phyloP scores from a whole-genome alignment of 2,113 vertebrate genomes.

The Chitala chitala region DNA sequence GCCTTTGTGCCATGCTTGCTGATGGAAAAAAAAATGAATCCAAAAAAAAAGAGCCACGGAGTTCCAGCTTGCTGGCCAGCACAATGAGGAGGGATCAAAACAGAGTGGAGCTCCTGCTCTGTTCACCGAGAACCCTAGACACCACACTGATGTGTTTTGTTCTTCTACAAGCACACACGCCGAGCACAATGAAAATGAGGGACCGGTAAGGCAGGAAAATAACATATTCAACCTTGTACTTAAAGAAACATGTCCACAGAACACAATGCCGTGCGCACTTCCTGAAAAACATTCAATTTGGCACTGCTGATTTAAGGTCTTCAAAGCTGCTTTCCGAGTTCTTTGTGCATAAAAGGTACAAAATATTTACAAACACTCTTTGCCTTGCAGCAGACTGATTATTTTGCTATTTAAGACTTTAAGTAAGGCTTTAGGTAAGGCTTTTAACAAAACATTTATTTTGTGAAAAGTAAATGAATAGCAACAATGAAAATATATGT shows the following conservation, averaged over 20 bases:
- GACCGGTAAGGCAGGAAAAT: background rate
- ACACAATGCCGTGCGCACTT: slow-evolving; percentile 15
- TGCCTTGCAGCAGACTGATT: too few relatives aligned
- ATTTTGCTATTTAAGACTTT: too few relatives aligned
- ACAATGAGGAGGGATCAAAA: too few relatives aligned
- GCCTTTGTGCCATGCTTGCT: too few relatives aligned
- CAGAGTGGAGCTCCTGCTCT: background rate
- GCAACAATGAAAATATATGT: too few relatives aligned
- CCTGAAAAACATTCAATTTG: background rate
- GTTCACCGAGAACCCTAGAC: background rate
- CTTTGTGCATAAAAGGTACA: background rate
- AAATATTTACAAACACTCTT: too few relatives aligned
- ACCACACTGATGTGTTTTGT: background rate
- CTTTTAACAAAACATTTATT: too few relatives aligned
- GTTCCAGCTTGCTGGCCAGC: too few relatives aligned
- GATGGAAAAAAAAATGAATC: too few relatives aligned
- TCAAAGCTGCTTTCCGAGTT: background rate
- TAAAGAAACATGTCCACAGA: background rate
- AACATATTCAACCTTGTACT: background rate
- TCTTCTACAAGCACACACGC: background rate
- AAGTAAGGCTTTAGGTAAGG: too few relatives aligned
- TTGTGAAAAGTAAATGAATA: too few relatives aligned
- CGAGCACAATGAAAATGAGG: background rate
- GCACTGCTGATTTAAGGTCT: background rate
- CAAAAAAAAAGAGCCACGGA: too few relatives aligned